Evolutionary conservation across 2,888 invertebrate genomes (phyloP), one percentile per base, ranked within the genome.

Genomic region (Pollenia labialis): DNA sequence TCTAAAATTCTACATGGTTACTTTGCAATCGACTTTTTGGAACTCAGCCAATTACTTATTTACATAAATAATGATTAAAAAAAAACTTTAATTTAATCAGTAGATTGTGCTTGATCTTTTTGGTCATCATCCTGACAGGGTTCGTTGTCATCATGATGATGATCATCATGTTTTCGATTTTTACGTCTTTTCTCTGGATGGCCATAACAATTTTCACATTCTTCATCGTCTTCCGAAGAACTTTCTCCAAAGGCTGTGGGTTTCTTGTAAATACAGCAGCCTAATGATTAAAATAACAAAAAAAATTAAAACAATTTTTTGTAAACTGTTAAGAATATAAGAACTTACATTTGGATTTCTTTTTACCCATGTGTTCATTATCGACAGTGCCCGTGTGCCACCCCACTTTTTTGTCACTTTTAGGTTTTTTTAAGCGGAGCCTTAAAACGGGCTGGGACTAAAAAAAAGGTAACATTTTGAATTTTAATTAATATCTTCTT

Each of bases 201-300:
- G 0, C 97, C 97, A 92, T 95, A 96, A 93, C 98, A 98, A 92
- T 97, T 96, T 90, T 97, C 97, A 92, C 97, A 97, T 92, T 98
- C 98, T 72, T 96, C 96, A 81, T 96, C 96, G 58, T 96, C 95
- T 81, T 97, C 97, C 0, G 97, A 97, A 88, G 97, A 98, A 58
- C 97, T 98, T 93, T 98, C 98, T 64, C 96, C 98, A 94, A 98
- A 98, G 56, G 95, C 95, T 89, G 95, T 95, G n/a, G 97, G 98
- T 93, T 98, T 99, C 91, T 96, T 96, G 93, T 97, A 99, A 91
- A 99, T 97, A 93, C 99, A 99, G 92, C 99, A 99, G 94, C 98
- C 98, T 98, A 86, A 50, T 52, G 48, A 71, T 32, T 32, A 32
- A 32, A 32, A 32, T 32, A 6, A 32, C 32, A 32, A 32, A 32